These are phyloP conservation scores for Drosophila baimaii DNA, from an alignment of 1,140 invertebrate species.

Conservation along the genomic window DNA sequence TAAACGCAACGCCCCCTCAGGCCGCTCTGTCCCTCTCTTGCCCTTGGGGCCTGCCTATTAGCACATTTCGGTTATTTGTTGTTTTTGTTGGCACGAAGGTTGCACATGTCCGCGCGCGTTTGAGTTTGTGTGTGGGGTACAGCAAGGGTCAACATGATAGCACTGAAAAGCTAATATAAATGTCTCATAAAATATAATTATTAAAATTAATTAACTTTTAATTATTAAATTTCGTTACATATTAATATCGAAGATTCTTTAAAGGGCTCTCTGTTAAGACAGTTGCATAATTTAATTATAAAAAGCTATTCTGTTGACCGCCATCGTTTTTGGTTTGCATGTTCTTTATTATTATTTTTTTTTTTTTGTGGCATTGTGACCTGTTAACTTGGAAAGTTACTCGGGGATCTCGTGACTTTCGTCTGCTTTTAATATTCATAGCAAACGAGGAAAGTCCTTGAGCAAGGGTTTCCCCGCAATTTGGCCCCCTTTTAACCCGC, in stretches of 20 bases:
- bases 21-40: conserved; percentile 4
- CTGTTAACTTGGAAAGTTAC: conserved; percentile 46
- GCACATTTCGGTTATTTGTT: conserved; percentile 45
- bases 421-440: conserved; percentile 33
- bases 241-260: no score
- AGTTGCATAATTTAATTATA: background rate
- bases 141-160: conserved; percentile 10
- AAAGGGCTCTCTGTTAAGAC: background rate
- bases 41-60: conserved; percentile 38
- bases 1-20: conserved; percentile 11
- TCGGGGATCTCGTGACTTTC: conserved; percentile 38
- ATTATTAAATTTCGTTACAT: no score
- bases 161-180: background rate
- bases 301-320: background rate
- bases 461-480: conserved; percentile 17
- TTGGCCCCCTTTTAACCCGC: conserved; percentile 20
- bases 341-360: conserved; percentile 5
- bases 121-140: background rate
- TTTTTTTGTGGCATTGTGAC: conserved; percentile 34
- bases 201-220: no score
- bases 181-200: no score
- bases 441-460: conserved; percentile 31
- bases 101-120: conserved; percentile 2
- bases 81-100: conserved; percentile 35
- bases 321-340: conserved; percentile 11